These are phyloP conservation scores for Drosophila falleni DNA, from an alignment of 2,888 invertebrate genomes.

Conservation along the genomic window DNA sequence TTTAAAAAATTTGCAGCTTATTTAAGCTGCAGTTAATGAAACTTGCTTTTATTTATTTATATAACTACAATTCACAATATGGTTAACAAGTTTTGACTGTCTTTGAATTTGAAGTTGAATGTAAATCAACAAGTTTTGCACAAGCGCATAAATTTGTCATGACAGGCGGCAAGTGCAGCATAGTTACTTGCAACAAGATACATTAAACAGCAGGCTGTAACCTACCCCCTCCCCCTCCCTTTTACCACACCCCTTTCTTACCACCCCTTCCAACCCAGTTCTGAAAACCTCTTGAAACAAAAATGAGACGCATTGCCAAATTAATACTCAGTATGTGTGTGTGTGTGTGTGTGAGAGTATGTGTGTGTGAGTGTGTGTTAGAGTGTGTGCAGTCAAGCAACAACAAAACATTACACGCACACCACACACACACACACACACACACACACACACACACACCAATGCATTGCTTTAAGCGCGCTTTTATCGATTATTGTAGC, in stretches of 20 bases:
- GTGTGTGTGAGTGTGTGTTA: constrained; percentile 9
- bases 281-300: constrained; percentile 19
- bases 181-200: constrained; percentile 45
- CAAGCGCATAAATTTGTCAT: constrained; percentile 54
- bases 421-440: constrained; percentile 11
- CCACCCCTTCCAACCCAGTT: no score
- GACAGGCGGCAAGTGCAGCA: constrained; percentile 27
- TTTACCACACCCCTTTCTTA: no score
- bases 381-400: constrained; percentile 51
- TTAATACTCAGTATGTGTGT: constrained; percentile 24
- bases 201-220: constrained; percentile 49
- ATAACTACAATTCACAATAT: neutral
- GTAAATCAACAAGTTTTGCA: constrained; percentile 69
- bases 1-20: neutral
- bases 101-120: neutral
- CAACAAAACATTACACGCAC: constrained; percentile 43
- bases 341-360: constrained; percentile 11
- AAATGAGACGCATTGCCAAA: constrained; percentile 39
- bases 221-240: no score
- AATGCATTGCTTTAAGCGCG: constrained; percentile 14
- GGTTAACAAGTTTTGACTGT: constrained; percentile 23
- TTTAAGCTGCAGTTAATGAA: neutral
- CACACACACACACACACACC: constrained; percentile 17
- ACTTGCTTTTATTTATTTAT: neutral
- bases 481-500: constrained; percentile 79